phyloP scores from a whole-genome alignment of 2,888 invertebrate genomes.

The Neria commutata region DNA sequence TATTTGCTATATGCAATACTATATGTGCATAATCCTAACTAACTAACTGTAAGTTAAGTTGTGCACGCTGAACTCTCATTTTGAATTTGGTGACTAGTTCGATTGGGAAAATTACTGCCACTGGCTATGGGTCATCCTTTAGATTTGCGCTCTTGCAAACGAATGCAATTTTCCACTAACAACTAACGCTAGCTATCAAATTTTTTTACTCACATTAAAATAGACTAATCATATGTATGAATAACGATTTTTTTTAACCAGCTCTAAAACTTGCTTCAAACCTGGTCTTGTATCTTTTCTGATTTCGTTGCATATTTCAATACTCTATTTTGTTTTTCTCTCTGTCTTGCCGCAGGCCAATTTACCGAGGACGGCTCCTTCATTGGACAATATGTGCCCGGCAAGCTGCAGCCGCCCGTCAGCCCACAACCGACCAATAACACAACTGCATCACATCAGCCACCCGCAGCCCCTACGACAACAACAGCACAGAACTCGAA shows the following conservation, averaged over 20 bases:
- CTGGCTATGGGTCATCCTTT: too few relatives aligned
- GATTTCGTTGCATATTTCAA: background rate
- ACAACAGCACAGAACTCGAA: conserved; percentile 57
- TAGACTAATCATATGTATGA: too few relatives aligned
- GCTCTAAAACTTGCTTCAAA: too few relatives aligned
- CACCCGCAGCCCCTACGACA: conserved; percentile 62
- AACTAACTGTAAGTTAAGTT: too few relatives aligned
- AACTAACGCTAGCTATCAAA: too few relatives aligned
- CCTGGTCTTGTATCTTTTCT: background rate
- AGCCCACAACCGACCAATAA: conserved; percentile 61
- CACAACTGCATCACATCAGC: conserved; percentile 49
- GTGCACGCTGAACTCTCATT: too few relatives aligned
- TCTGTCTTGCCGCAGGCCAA: conserved; percentile 63
- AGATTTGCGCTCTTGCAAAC: too few relatives aligned
- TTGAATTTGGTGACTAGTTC: too few relatives aligned
- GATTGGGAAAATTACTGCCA: too few relatives aligned
- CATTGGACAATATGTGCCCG: conserved; percentile 94
- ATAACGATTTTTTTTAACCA: too few relatives aligned
- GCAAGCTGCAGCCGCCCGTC: conserved; percentile 70
- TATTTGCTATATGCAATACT: too few relatives aligned
- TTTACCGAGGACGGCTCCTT: conserved; percentile 98
- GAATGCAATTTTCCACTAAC: too few relatives aligned
- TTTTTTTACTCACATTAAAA: background rate
- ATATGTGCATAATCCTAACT: background rate
- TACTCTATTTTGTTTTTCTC: background rate